Evolutionary conservation across 1,140 invertebrate genomes (phyloP).

Genomic region (Nautilus pompilius): DNA sequence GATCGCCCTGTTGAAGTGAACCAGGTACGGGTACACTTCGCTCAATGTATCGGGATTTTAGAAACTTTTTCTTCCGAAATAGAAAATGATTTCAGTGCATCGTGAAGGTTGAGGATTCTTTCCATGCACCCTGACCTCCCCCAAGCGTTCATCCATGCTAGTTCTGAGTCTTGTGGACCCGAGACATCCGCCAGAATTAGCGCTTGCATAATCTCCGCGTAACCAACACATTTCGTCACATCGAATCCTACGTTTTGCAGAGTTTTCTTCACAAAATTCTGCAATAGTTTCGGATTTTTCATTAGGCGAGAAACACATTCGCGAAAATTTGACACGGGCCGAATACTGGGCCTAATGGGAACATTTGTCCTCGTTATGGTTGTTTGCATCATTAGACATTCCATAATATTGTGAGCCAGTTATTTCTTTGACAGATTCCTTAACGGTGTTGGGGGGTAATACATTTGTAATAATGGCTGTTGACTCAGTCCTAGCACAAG

Average conservation of each 20-base stretch:
- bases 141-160: background rate
- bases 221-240: background rate
- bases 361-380: background rate
- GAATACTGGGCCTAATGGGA: background rate
- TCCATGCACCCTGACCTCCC: background rate
- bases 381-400: background rate
- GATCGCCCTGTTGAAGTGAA: background rate
- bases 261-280: background rate
- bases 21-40: background rate
- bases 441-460: background rate
- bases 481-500: background rate
- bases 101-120: background rate
- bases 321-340: background rate
- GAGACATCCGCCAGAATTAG: background rate
- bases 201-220: background rate
- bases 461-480: background rate
- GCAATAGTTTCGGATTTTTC: background rate
- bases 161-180: background rate
- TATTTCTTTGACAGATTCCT: background rate
- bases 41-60: background rate
- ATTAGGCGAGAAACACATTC: background rate
- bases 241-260: background rate
- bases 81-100: background rate
- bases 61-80: background rate
- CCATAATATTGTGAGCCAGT: background rate